Percentiles rank a stretch among this genome's conserved stretches.
These are phyloP conservation scores for Tigriopus californicus DNA, from an alignment of 2,888 invertebrate genomes.

Conservation along the genomic window DNA sequence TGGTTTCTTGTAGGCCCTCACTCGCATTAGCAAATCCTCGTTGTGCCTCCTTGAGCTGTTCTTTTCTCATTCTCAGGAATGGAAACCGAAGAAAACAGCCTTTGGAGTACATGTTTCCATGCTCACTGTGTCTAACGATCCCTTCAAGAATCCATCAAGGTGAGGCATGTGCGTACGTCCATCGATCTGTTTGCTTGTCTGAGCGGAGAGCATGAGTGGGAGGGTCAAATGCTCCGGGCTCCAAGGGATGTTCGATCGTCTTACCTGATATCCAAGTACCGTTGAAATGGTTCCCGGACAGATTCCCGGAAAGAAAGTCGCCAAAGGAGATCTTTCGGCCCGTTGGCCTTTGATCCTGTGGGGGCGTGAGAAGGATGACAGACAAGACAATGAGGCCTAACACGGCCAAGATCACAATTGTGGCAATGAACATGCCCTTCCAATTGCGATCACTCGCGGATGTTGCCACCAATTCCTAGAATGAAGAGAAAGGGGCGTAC, in stretches of 20 bases:
- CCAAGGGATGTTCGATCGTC: neutral
- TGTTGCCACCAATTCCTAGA: neutral
- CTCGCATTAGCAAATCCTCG: no score
- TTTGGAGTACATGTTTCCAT: no score
- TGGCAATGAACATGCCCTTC: neutral
- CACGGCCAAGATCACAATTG: neutral
- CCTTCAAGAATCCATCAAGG: no score
- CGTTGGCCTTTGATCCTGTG: neutral
- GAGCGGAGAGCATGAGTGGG: no score
- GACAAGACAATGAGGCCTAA: neutral
- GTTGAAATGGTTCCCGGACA: neutral
- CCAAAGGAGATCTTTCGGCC: neutral
- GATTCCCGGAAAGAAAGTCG: neutral
- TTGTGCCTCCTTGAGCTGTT: no score
- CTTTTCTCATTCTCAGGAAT: no score
- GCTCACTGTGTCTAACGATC: no score
- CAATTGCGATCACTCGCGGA: neutral
- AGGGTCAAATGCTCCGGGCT: no score
- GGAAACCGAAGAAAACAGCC: no score
- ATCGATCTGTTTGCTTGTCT: no score
- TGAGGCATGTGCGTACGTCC: no score
- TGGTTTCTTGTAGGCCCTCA: no score
- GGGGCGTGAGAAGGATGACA: neutral
- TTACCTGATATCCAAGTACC: neutral
- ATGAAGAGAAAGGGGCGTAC: neutral